Base-by-base conservation (phyloP, 2,113 vertebrate genomes). In the Sisor rabdophorus region DNA sequence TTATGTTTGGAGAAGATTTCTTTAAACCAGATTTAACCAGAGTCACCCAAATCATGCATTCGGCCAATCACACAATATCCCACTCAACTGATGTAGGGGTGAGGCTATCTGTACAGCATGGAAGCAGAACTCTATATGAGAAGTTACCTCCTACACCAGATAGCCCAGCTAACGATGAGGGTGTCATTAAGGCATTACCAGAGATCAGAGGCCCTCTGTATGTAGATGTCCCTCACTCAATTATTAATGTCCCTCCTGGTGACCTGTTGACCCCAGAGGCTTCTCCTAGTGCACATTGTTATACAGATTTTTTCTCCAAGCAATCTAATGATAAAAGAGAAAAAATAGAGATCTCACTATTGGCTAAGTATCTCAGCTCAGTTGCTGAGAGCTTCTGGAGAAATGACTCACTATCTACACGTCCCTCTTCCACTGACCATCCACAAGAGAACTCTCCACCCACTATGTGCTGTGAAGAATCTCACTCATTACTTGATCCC, bases 201-300 rank as follows among this genome's bases (percentile, higher is more conserved):
- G 88, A 92, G 81, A 87, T 93, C 75, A 86, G 87, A 69, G 89
- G 89, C 1, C 91, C 93, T 22, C 88, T 93, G 44, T 93, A 89
- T 60, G 87, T 93, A 63, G 91, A 93, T 0, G 88, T 93, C 24
- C 90, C 91, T 67, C 73, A 78, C 58, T 58, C 68, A 11, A 59
- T 76, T 2, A 63, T 63, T 68, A 60, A 73, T 28, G 81, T 86
- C 81, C 83, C 90, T 65, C 91, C 89, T 0, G 91, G 93, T 61
- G 91, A 91, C 65, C 82, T 92, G n/a, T 86, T 94, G 40, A 94
- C 93, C 30, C 92, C 93, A 0, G 92, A 92, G 65, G 89, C 91
- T 58, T 94, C 93, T 0, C 91, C 92, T 11, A 89, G 89, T 81
- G 91, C 91, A 79, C 88, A 88, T 69, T 65, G 77, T n/a, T 73